These are phyloP conservation scores for Onthophagus sagittarius DNA, from an alignment of 2,888 invertebrate species.

Conservation along the genomic window DNA sequence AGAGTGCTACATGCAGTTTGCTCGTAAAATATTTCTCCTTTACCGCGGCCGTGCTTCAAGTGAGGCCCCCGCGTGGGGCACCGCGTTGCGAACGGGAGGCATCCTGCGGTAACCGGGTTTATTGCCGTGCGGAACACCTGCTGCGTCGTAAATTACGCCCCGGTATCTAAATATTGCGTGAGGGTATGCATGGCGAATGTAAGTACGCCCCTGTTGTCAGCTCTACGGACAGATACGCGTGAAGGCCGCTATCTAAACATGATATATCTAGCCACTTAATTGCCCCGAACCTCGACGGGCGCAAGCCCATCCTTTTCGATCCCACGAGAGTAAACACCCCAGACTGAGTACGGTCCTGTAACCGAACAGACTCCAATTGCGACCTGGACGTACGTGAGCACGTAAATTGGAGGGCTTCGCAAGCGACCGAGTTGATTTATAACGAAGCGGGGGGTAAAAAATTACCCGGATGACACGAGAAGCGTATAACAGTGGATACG, in stretches of 20 bases:
- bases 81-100: constrained; percentile 17
- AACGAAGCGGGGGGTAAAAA: background rate
- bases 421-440: background rate
- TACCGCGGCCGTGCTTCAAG: background rate
- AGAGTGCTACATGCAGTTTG: background rate
- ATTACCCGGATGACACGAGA: background rate
- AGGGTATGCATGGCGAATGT: constrained; percentile 41
- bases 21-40: background rate
- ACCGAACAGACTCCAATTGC: background rate
- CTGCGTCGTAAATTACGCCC: constrained; percentile 43
- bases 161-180: constrained; percentile 45
- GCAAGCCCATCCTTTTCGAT: background rate
- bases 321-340: background rate
- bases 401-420: background rate
- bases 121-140: constrained; percentile 41
- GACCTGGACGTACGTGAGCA: background rate
- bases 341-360: background rate
- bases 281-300: constrained; percentile 16
- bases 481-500: background rate
- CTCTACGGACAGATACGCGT: constrained; percentile 15
- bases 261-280: constrained; percentile 25
- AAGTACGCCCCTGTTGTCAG: constrained; percentile 20
- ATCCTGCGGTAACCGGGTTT: constrained; percentile 32
- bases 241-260: constrained; percentile 19
- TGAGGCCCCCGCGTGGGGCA: constrained; percentile 11